Evolutionary conservation across 2,113 vertebrate genomes (phyloP).

Genomic region (Phycodurus eques): DNA sequence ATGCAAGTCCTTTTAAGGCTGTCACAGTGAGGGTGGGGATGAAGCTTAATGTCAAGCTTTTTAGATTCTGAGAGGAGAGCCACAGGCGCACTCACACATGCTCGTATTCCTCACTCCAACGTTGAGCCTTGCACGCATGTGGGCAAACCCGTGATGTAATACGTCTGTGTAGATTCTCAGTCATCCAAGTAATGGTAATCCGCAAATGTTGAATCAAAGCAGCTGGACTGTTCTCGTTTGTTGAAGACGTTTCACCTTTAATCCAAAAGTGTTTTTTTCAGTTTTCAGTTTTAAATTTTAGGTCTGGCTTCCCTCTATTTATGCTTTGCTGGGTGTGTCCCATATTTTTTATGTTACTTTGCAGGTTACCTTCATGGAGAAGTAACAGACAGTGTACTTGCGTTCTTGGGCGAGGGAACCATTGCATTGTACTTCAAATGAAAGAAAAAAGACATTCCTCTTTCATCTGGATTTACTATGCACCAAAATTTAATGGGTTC

Average conservation of each 20-base stretch:
- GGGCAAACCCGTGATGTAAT: constrained; percentile 6
- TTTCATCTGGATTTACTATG: background rate
- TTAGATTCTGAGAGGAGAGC: constrained; percentile 31
- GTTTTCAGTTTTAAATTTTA: too few species aligned
- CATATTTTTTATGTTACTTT: too few species aligned
- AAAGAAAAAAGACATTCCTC: background rate
- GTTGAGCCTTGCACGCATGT: constrained; percentile 9
- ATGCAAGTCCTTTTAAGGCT: constrained; percentile 24
- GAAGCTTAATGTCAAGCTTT: constrained; percentile 44
- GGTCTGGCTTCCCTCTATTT: background rate
- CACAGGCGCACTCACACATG: background rate
- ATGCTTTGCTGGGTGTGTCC: background rate
- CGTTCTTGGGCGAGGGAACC: background rate
- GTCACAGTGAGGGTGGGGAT: constrained; percentile 28
- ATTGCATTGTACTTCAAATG: background rate
- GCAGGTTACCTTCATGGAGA: background rate
- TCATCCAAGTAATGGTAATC: too few species aligned
- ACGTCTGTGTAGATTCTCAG: background rate
- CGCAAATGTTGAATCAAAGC: too few species aligned
- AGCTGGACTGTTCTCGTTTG: too few species aligned
- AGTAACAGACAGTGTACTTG: background rate
- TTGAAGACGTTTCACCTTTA: too few species aligned
- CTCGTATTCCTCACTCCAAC: background rate
- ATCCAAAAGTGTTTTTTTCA: too few species aligned
- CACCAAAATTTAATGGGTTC: background rate